These are phyloP conservation scores for Platysteira castanea DNA, from an alignment of 2,113 vertebrate species.

Conservation along the genomic window DNA sequence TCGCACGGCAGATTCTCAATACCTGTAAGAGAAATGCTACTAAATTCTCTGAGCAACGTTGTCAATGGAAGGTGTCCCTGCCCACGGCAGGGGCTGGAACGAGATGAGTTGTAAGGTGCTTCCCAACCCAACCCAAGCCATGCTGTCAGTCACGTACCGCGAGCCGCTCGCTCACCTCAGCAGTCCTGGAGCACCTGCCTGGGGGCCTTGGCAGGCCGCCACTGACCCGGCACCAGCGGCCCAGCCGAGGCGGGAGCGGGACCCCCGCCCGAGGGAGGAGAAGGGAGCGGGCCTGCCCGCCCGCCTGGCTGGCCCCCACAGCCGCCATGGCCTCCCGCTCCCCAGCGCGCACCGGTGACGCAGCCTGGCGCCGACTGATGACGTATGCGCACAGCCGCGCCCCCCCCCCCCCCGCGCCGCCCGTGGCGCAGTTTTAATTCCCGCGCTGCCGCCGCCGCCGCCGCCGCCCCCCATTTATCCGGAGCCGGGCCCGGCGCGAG, in stretches of 20 bases:
- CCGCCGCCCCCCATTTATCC: slow-evolving; percentile 57
- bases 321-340: not conserved
- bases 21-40: slow-evolving; percentile 65
- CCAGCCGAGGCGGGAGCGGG: not conserved
- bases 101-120: not conserved
- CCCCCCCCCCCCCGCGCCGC: not conserved
- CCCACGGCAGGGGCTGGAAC: accelerated
- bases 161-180: not conserved
- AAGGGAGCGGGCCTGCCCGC: accelerated
- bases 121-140: not conserved
- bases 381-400: not conserved
- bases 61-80: accelerated
- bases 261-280: not conserved
- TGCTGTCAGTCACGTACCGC: not conserved
- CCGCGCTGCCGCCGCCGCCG: not conserved
- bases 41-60: not conserved
- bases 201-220: not conserved
- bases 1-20: slow-evolving; percentile 97
- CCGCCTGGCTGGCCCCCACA: accelerated
- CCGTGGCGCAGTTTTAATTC: slow-evolving; percentile 54
- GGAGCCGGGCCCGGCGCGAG: not conserved
- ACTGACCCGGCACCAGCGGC: not conserved
- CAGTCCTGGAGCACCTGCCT: accelerated
- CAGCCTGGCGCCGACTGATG: accelerated
- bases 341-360: not conserved